Evolutionary conservation across 2,113 vertebrate species (phyloP), one percentile per base, ranked within the genome.

Genomic region (Centropristis striata): DNA sequence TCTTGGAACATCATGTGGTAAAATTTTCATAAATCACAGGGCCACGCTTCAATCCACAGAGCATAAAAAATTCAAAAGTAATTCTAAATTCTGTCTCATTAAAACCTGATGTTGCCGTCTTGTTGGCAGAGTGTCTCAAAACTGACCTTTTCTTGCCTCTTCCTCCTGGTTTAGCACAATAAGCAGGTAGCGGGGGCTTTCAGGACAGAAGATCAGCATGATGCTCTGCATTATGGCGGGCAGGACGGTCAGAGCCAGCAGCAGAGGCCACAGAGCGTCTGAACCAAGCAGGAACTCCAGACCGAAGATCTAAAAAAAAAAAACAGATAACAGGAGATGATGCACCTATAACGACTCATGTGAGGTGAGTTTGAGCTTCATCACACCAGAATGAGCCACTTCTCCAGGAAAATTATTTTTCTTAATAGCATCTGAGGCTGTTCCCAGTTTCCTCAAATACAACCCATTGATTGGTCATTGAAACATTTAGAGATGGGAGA

Each of bases 161-260:
- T 95, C 94, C 39, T 96, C 94, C 81, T 93, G 15, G 53, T 95
- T 92, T 68, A 94, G 92, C 82, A 74, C 83, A 57, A 95, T 96
- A 55, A 95, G 88, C 37, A 96, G 92, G 88, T 94, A 95, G 23
- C 95, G 92, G 47, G 95, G 95, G 80, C 94, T 95, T 80, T 95
- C 95, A 1, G 94, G 88, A 81, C 95, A 96, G 83, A 95, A 94
- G 6, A 86, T 72, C 71, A 96, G 87, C 91, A 95, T 60, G 76
- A 91, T 42, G 73, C 20, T 83, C 85, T 95, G 95, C n/a, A 95
- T 5, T 1, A 95, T 0, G 5, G 94, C 94, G 0, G 95, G 95
- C 20, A 95, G 14, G 21, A 68, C 25, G 0, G 95, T 95, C 68
- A 95, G 78, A 20, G 89, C 92, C 25, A 95, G 78, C 66, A 95